Conservation (phyloP, 92 coral and sea anemone species). For the Umimayanthus chanpuru region DNA sequence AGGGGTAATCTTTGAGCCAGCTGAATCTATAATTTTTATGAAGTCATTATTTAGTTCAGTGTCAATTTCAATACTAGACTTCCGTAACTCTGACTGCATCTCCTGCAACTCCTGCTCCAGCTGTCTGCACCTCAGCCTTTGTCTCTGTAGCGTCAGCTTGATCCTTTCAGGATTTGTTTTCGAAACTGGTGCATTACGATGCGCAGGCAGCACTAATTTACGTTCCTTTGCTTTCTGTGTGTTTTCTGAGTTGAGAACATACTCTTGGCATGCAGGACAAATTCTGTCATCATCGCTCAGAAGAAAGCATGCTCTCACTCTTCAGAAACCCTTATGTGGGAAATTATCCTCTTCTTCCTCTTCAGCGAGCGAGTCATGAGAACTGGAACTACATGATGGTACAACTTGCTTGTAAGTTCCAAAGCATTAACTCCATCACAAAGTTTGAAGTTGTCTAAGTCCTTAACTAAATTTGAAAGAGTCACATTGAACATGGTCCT, state of each 20-base stretch:
- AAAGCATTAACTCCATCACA: no score
- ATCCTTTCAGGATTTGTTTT: slow-evolving; percentile 50
- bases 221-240: not conserved
- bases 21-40: slow-evolving; percentile 26
- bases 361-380: no score
- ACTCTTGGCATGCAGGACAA: no score
- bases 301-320: no score
- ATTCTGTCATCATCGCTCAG: no score
- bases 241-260: not conserved
- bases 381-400: no score
- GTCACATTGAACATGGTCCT: no score
- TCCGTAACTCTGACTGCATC: slow-evolving; percentile 52
- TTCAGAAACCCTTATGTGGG: no score
- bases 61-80: slow-evolving; percentile 53
- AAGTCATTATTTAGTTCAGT: slow-evolving; percentile 57
- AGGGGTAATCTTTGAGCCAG: slow-evolving; percentile 53
- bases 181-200: not conserved
- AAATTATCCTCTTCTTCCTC: no score
- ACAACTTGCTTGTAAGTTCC: no score
- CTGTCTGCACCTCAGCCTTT: slow-evolving; percentile 57
- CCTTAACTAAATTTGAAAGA: no score
- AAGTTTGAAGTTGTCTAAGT: no score
- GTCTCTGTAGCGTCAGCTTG: slow-evolving; percentile 60
- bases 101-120: slow-evolving; percentile 54
- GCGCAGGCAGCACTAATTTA: not conserved